Evolutionary conservation across 2,888 invertebrate genomes (phyloP).

Genomic region (Gymnoscelis rufifasciata): DNA sequence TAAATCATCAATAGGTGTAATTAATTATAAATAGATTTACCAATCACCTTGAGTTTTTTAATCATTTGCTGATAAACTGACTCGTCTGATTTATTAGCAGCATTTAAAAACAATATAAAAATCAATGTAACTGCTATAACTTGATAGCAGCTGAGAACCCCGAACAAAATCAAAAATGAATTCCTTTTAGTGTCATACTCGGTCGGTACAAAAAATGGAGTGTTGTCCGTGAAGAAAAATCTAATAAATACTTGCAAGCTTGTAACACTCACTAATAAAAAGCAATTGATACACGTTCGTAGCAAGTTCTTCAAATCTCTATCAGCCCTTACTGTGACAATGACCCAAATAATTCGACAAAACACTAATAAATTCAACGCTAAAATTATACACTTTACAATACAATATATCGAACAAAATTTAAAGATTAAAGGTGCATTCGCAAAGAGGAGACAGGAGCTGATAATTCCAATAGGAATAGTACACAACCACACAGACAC

Average conservation of each 20-base stretch:
- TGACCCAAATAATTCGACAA: conserved; percentile 8
- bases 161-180: conserved; percentile 9
- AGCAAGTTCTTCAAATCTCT: conserved; percentile 4
- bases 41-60: conserved; percentile 1
- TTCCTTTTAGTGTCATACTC: conserved; percentile 5
- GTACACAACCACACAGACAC: conserved; percentile 8
- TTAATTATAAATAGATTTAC: neutral
- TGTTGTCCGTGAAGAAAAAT: conserved; percentile 9
- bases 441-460: neutral
- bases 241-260: conserved; percentile 9
- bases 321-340: conserved; percentile 3
- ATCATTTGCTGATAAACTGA: conserved; percentile 5
- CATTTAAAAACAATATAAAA: conserved; percentile 11
- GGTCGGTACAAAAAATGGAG: conserved; percentile 9
- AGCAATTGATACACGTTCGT: conserved; percentile 7
- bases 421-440: conserved; percentile 5
- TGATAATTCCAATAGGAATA: conserved; percentile 2
- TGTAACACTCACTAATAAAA: conserved; percentile 12
- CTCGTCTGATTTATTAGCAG: conserved; percentile 12
- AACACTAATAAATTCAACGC: conserved; percentile 9
- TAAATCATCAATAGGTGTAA: too few species aligned
- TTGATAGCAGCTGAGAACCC: conserved; percentile 9
- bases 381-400: conserved; percentile 9
- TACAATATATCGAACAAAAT: conserved; percentile 15
- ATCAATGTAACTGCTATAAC: conserved; percentile 11